phyloP scores from a whole-genome alignment of 1,140 invertebrate genomes.

The Periplaneta americana region DNA sequence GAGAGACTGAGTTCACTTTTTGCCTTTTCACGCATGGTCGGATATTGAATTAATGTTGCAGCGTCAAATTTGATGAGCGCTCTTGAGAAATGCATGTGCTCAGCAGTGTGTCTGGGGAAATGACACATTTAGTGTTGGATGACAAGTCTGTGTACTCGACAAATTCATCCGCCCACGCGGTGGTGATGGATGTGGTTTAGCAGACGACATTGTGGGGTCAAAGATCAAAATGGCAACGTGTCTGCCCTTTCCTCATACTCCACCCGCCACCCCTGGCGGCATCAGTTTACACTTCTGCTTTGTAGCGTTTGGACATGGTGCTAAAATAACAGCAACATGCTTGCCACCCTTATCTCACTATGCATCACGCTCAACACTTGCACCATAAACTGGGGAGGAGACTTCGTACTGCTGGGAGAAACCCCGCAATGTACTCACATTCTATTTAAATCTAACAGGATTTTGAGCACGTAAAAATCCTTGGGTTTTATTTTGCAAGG shows the following conservation, averaged over 20 bases:
- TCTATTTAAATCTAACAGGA: not conserved
- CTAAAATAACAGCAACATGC: not conserved
- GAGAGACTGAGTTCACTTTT: no score
- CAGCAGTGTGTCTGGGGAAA: no score
- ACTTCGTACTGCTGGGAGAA: no score
- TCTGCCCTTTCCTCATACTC: not conserved
- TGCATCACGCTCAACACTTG: not conserved
- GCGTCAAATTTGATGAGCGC: not conserved
- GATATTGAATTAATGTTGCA: not conserved
- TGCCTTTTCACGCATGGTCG: no score
- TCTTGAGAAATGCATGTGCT: not conserved
- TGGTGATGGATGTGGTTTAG: not conserved
- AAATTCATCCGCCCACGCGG: no score
- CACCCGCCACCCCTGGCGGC: no score
- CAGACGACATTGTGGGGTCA: not conserved
- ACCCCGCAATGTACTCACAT: not conserved
- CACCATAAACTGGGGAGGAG: no score
- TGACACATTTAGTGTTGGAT: no score
- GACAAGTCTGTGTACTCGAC: no score
- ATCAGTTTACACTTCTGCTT: not conserved
- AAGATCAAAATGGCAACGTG: not conserved
- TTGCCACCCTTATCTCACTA: not conserved
- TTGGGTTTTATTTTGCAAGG: no score
- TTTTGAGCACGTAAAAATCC: no score
- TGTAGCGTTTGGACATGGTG: not conserved